Percentiles rank a stretch among this genome's conserved stretches.
Conservation (phyloP, 2,113 vertebrate genomes). For the Alethe diademata region DNA sequence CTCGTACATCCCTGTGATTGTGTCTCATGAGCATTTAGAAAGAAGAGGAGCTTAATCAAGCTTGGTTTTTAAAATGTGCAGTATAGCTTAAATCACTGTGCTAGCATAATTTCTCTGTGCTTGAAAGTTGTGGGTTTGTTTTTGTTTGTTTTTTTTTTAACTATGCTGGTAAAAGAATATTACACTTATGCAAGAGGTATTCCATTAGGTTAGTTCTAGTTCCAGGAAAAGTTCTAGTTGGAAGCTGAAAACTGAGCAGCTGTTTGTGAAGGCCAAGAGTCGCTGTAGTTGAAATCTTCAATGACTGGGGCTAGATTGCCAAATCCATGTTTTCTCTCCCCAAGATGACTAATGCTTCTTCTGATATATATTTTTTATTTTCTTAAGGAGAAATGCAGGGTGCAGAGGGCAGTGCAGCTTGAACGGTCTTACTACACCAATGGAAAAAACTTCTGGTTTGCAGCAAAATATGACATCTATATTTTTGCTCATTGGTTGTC, state of each 20-base stretch:
- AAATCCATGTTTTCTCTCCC: not conserved
- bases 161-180: not conserved
- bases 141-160: not conserved
- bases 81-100: not conserved
- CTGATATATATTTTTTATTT: not conserved
- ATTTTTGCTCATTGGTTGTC: slow-evolving; percentile 18
- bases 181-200: not conserved
- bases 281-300: not conserved
- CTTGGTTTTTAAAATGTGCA: not conserved
- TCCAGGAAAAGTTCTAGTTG: not conserved
- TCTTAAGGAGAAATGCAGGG: not conserved
- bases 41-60: not conserved
- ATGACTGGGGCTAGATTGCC: not conserved
- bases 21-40: not conserved
- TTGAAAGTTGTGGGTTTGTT: not conserved
- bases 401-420: not conserved
- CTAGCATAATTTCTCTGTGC: not conserved
- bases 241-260: not conserved
- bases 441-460: not conserved
- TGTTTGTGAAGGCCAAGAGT: not conserved
- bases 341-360: not conserved
- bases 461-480: slow-evolving; percentile 67
- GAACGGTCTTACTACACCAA: not conserved
- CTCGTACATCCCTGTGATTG: not conserved
- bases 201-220: not conserved